Conservation (phyloP, 2,113 vertebrate genomes). For the Corapipo altera region DNA sequence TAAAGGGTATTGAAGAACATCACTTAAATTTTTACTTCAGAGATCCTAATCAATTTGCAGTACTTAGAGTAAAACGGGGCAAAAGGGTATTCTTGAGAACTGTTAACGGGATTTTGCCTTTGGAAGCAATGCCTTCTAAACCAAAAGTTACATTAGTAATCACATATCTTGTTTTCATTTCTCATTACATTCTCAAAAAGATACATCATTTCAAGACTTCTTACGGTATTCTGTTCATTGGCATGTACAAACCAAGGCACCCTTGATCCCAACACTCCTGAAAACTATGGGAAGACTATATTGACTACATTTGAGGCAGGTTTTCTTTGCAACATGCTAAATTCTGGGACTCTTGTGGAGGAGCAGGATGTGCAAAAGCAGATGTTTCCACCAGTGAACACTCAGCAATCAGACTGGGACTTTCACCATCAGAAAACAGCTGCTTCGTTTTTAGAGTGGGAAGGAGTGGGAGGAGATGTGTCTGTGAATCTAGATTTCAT, state of each 20-base stretch:
- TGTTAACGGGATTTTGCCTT: neutral
- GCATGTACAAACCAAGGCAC: neutral
- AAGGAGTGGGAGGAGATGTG: neutral
- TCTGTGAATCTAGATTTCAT: neutral
- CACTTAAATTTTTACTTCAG: neutral
- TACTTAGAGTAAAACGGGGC: neutral
- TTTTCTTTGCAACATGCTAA: neutral
- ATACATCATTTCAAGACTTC: neutral
- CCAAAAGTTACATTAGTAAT: neutral
- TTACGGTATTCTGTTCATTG: neutral
- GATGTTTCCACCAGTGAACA: neutral
- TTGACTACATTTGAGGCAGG: neutral
- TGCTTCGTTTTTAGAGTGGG: neutral
- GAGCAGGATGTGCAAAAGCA: neutral
- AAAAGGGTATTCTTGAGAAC: neutral
- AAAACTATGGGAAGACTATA: neutral
- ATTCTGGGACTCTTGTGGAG: neutral
- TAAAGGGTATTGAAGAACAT: neutral
- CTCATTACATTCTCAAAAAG: neutral
- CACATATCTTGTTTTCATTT: neutral
- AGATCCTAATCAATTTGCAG: neutral
- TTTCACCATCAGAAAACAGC: neutral
- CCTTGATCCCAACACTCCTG: neutral
- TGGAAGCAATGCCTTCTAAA: neutral
- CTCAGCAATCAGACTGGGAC: fast-evolving